Evolutionary conservation across 1,140 invertebrate species (phyloP), one percentile per base, ranked within the genome.

Genomic region (Pseudachorutes palmiensis): DNA sequence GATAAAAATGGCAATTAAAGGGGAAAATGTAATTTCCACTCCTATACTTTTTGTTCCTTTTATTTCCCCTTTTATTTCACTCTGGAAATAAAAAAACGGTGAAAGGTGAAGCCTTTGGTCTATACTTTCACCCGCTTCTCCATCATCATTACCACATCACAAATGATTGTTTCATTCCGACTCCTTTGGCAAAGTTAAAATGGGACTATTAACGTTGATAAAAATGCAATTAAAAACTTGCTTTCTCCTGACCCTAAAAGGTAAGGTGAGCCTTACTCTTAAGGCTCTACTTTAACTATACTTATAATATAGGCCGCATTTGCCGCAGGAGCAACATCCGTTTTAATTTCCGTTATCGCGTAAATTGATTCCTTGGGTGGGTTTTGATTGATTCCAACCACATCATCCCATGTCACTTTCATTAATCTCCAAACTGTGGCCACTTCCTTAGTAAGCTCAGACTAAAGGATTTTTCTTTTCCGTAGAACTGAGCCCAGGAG

Each of bases 1-100:
- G 70, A 70, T 72, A 72, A 72, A 72, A 72, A 72, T 68, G 67
- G 70, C 66, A 72, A 72, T 72, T 72, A 72, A 72, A 72, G 70
- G 70, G 70, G 58, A 69, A n/a, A n/a, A 72, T 64, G 68, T 69
- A 72, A 72, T 72, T 72, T 48, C 67, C 65, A 26, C 45, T 30
- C 12, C 29, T 49, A 14, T 57, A n/a, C 9, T 32, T n/a, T 51
- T 55, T 26, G 2, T 64, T 51, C 51, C 30, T 32, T 3, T 33
- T 30, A 9, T 65, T 65, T 48, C 64, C 3, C 30, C 12, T 58
- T 28, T 33, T 58, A 28, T 22, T 58, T 26, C 14, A 28, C 2
- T 64, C 24, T 31, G n/a, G 51, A 45, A 51, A 51, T 28, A 5
- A 49, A 62, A 62, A 5, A 62, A 60, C 3, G 22, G 24, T 29